Conservation (phyloP, 2,797 vertebrate species). For the Enoplosus armatus region DNA sequence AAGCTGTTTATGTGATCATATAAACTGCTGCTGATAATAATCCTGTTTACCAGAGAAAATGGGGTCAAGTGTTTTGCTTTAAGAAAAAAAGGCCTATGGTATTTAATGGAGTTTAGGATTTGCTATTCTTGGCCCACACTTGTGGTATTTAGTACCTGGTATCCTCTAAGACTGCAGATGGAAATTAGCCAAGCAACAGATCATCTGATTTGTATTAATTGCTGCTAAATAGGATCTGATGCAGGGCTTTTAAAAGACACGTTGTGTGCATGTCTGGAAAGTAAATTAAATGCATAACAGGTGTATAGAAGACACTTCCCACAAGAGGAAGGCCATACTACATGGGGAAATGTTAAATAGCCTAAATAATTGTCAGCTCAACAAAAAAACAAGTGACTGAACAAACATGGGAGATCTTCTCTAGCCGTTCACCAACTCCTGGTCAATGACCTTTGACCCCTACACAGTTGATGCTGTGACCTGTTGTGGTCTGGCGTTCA, state of each 20-base stretch:
- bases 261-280: neutral
- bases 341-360: neutral
- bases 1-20: neutral
- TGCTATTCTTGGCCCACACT: neutral
- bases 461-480: no score
- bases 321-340: neutral
- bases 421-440: no score
- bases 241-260: neutral
- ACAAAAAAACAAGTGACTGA: neutral
- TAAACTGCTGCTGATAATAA: neutral
- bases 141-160: neutral
- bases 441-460: no score
- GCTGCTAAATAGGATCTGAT: neutral
- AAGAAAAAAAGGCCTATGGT: no score
- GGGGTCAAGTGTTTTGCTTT: neutral
- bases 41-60: neutral
- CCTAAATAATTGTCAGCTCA: neutral
- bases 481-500: no score
- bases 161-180: neutral
- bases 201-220: neutral
- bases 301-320: neutral
- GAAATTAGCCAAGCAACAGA: neutral
- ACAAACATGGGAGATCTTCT: neutral
- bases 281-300: neutral
- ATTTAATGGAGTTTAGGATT: neutral